Base-by-base conservation (phyloP, 2,888 invertebrate genomes). In the Cryptocephalus moraei region DNA sequence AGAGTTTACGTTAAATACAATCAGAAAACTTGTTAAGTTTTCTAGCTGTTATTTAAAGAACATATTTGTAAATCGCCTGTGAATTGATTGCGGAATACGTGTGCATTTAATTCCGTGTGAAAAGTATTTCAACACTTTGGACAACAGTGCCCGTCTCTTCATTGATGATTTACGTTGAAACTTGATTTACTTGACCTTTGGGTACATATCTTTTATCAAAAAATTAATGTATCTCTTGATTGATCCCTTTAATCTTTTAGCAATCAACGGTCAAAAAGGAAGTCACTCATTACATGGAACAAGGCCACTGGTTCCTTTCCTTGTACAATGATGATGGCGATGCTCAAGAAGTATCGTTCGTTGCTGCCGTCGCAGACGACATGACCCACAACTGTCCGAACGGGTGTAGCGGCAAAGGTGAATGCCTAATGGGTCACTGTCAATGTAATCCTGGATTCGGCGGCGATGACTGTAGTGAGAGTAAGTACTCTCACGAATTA, bases 381-480 rank as follows among this genome's bases (percentile, higher is more conserved):
- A 91, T 91, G 90, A 91, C 91, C 31, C 89, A 91, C 69, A 91
- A 90, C 69, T 97, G 97, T 71, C 93, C 93, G 8, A 91, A 91
- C 62, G 92, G 95, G 43, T 99, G 99, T 70, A 90, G 91, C 56
- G 93, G 92, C 10, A 94, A 95, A 73, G 99, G 99, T 11, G 91
- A 94, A 69, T 99, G 99, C 71, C 77, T 92, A 42, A 80, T 91
- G 72, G 94, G 95, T 2, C 90, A 91, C 66, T 99, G 97, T 66
- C 89, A 91, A 62, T 99, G 97, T 69, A 93, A 91, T 69, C 87
- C 94, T 44, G 97, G 97, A 10, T 97, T 92, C 70, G 91, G 91
- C 44, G 95, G 96, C 33, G 90, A 91, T 57, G 94, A 94, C 68
- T 99, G 97, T 71, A 91, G 91, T 68, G 91, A 94, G 73, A 93